Evolutionary conservation across 1,140 invertebrate genomes (phyloP), one percentile per base, ranked within the genome.

Genomic region (Popillia japonica): DNA sequence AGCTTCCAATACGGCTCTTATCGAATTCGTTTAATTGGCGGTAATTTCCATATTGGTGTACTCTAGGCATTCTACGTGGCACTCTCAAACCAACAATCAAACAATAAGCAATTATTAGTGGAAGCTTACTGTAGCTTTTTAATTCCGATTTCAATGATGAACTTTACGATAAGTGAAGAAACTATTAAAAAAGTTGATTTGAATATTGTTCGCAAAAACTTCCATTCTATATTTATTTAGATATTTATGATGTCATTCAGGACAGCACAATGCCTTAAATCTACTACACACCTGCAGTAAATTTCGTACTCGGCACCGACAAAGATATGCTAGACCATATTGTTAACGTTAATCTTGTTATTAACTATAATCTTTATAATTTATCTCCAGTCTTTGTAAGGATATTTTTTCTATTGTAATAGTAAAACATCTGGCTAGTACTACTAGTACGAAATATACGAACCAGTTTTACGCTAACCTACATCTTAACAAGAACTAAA

Each of bases 401-500:
- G 14, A 55, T 55, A 48, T 48, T 17, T 17, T 17, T 17, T 55
- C 48, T 55, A 17, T 55, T 55, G 48, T 55, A 55, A 55, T 55
- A 17, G 48, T n/a, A 6, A 55, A 55, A 55, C 48, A 55, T 55
- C 48, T 55, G 48, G 48, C 14, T n/a, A 55, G 17, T 55, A 55
- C 17, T 55, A 55, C 48, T n/a, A 55, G 17, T 17, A 17, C 14
- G 48, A 55, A 55, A 55, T 7, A 55, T 55, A 17, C 48, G 48
- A 55, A 55, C 48, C 17, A n/a, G 48, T 17, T 55, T 55, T 55
- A n/a, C 6, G 14, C 2, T 55, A 55, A n/a, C 48, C 48, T 55
- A 55, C 11, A 55, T 55, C 17, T 55, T 55, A 55, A 55, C 48
- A 55, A 55, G n/a, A 55, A 55, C 14, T 17, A 55, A 55, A 55